Base-by-base conservation (phyloP, 1,140 invertebrate genomes). In the Euglossa dilemma region DNA sequence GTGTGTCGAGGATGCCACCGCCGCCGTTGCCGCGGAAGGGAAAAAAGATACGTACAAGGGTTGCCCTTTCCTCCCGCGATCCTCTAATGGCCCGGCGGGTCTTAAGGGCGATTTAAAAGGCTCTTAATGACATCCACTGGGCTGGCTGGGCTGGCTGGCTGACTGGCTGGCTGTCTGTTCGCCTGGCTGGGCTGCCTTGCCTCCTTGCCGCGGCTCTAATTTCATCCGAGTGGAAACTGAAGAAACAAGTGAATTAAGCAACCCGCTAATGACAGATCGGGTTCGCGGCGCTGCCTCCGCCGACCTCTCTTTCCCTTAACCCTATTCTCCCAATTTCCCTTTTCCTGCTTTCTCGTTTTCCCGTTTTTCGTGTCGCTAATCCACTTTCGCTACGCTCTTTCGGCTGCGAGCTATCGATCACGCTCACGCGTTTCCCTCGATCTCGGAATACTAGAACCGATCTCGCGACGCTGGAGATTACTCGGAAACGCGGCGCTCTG, bases 211-310 rank as follows among this genome's bases (percentile, higher is more conserved):
- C 85, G 86, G 89, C 90, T 92, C 90, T 92, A 93, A 93, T 93
- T 93, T 93, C 91, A 93, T 93, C 90, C 88, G 83, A 92, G 91
- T 92, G 91, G 92, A 92, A 93, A 92, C 92, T 89, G 91, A 93
- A 93, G 92, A 93, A 93, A 92, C 92, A 92, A 93, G 92, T 92
- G 92, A 93, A 93, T 93, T 93, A 93, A 91, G 90, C 89, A 91
- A 88, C 91, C 83, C 79, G 90, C 91, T 92, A 93, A 93, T 92
- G 92, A 93, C 91, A 91, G 91, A 93, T 93, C 91, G 90, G 86
- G 90, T 92, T 92, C 88, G 83, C 84, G 67, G 79, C 69, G 72
- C 64, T 45, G 72, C 80, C 50, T 57, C 36, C 59, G 8, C 63
- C 18, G 18, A 45, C 18, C 36, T 66, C 43, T 45, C 43, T 3